Evolutionary conservation across 2,797 vertebrate species (phyloP).

Genomic region (Phaenicophaeus curvirostris): DNA sequence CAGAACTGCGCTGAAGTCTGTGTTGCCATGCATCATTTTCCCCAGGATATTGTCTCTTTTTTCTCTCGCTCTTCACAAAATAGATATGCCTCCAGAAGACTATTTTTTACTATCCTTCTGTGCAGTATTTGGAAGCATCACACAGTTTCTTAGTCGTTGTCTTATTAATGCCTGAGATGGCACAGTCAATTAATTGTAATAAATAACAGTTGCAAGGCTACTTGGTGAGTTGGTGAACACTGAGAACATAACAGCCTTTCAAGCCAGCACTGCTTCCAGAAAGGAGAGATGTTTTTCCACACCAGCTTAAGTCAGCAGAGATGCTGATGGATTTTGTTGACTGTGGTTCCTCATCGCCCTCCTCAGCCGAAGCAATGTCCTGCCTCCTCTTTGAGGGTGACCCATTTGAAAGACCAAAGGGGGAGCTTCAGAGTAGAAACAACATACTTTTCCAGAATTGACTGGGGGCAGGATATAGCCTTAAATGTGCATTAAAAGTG

Average conservation of each 20-base stretch:
- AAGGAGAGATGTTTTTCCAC: background rate
- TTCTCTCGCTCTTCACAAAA: background rate
- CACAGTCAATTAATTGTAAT: background rate
- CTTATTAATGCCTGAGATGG: background rate
- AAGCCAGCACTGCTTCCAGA: background rate
- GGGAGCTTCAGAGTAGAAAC: background rate
- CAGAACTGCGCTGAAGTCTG: background rate
- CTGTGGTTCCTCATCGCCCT: background rate
- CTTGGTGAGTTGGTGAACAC: background rate
- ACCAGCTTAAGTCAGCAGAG: background rate
- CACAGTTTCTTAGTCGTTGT: background rate
- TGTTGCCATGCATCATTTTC: background rate
- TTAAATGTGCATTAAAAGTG: background rate
- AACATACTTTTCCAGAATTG: background rate
- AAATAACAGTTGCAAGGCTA: background rate
- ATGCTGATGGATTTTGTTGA: background rate
- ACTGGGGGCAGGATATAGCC: background rate
- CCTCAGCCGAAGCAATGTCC: accelerated
- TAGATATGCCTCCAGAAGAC: background rate
- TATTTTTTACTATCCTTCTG: background rate
- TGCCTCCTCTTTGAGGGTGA: background rate
- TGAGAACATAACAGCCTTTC: background rate
- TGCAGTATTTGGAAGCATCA: background rate
- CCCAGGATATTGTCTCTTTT: background rate
- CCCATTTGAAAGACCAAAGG: background rate